Conservation (phyloP, 2,888 invertebrate species). For the Pasiphila rectangulata region DNA sequence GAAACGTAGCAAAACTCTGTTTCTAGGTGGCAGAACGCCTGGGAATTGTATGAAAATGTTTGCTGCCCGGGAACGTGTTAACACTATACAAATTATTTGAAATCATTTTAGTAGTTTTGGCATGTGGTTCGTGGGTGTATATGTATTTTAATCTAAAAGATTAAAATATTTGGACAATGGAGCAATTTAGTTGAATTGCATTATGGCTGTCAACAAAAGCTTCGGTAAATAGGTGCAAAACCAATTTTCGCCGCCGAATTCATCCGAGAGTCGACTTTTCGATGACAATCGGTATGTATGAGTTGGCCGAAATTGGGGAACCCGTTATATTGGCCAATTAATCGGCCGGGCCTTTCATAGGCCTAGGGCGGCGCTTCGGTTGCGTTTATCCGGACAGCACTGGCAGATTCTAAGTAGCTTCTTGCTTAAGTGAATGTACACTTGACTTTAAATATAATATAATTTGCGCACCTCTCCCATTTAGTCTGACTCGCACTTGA, state of each 20-base stretch:
- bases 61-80: conserved; percentile 4
- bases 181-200: no score
- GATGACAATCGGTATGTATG: conserved; percentile 31
- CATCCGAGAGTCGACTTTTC: conserved; percentile 10
- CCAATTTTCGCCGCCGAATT: conserved; percentile 8
- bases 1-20: background rate
- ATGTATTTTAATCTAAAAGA: no score
- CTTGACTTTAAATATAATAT: no score
- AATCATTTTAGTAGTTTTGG: no score
- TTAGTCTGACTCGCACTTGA: no score
- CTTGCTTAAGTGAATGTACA: no score
- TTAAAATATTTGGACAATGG: no score
- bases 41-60: conserved; percentile 9
- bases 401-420: no score
- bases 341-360: conserved; percentile 16
- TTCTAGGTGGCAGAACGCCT: conserved; percentile 2
- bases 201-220: background rate
- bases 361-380: conserved; percentile 3
- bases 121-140: no score
- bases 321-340: conserved; percentile 26
- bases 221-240: background rate
- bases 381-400: background rate
- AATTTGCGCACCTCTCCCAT: no score
- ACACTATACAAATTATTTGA: no score
- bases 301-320: conserved; percentile 30